phyloP scores from a whole-genome alignment of 2,888 invertebrate genomes.

The Lasioglossum zephyrum region DNA sequence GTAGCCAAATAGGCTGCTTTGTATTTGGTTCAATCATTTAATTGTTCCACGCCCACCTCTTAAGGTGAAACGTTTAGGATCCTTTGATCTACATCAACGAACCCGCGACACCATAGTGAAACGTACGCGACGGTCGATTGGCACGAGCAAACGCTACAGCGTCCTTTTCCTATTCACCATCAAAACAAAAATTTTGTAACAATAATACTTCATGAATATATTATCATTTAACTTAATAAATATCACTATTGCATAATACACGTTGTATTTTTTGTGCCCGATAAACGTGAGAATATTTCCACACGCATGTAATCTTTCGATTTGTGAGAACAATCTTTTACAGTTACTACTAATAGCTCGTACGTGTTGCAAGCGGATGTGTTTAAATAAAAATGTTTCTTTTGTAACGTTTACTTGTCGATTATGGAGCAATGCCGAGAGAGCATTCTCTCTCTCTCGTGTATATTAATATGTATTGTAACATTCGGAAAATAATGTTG shows the following conservation, averaged over 20 bases:
- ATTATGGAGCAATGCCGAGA: constrained; percentile 18
- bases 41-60: background rate
- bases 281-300: constrained; percentile 24
- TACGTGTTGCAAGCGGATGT: constrained; percentile 15
- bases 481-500: constrained; percentile 30
- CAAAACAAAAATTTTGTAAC: constrained; percentile 62
- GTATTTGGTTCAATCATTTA: background rate
- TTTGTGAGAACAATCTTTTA: constrained; percentile 10
- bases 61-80: background rate
- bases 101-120: constrained; percentile 4
- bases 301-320: background rate
- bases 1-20: background rate
- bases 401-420: constrained; percentile 23
- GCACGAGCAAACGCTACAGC: background rate
- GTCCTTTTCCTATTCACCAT: constrained; percentile 65
- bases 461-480: constrained; percentile 36
- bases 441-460: constrained; percentile 4
- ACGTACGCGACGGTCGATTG: constrained; percentile 7
- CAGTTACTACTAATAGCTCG: constrained; percentile 6
- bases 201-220: constrained; percentile 69
- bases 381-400: constrained; percentile 15
- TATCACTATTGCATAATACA: constrained; percentile 60
- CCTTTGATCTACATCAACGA: background rate
- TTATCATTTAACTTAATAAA: constrained; percentile 74
- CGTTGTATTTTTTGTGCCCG: constrained; percentile 66